Conservation (phyloP, 2,797 vertebrate genomes). For the Micropoecilia bifurca region DNA sequence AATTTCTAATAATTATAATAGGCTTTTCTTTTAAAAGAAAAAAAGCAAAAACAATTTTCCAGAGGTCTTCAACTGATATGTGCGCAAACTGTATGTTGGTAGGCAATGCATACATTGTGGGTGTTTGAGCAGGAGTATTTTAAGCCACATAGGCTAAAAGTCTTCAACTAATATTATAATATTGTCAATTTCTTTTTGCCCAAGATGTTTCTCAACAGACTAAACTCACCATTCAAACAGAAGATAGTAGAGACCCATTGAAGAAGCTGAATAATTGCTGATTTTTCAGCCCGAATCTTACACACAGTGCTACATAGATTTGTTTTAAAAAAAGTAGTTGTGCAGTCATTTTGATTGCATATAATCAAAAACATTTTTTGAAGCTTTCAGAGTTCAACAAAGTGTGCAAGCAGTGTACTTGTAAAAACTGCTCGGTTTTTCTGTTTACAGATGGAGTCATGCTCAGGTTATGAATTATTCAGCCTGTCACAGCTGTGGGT, state of each 20-base stretch:
- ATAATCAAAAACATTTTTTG: slow-evolving; percentile 11
- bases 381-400: slow-evolving; percentile 30
- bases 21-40: too few species aligned
- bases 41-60: background rate
- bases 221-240: slow-evolving; percentile 23
- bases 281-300: background rate
- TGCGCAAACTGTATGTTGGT: background rate
- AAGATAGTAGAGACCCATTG: background rate
- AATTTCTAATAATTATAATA: background rate
- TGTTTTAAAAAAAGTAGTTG: background rate
- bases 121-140: slow-evolving; percentile 8
- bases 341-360: background rate
- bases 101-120: background rate
- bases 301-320: background rate
- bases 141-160: slow-evolving; percentile 25
- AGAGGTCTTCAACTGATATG: slow-evolving; percentile 2
- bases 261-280: slow-evolving; percentile 28
- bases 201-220: slow-evolving; percentile 16
- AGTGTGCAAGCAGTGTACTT: slow-evolving; percentile 18
- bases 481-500: slow-evolving; percentile 47
- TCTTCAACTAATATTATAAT: slow-evolving; percentile 23
- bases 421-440: slow-evolving; percentile 26
- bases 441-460: slow-evolving; percentile 50
- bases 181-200: slow-evolving; percentile 11
- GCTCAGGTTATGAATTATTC: slow-evolving; percentile 62